These are phyloP conservation scores for Drosophila malerkotliana DNA, from an alignment of 1,140 invertebrate genomes.

Conservation along the genomic window DNA sequence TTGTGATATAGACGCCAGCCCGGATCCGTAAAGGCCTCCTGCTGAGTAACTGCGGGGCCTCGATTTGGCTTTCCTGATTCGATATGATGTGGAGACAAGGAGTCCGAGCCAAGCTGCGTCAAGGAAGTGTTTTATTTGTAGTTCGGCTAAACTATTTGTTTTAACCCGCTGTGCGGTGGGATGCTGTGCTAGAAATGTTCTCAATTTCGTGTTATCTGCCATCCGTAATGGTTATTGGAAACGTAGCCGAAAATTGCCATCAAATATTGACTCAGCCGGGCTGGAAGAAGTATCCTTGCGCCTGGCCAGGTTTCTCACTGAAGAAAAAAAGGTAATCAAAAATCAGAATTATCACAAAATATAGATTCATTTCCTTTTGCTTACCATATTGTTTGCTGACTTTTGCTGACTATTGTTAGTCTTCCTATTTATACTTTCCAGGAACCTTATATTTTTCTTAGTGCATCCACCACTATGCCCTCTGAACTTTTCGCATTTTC, in stretches of 20 bases:
- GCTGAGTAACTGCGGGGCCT: conserved; percentile 47
- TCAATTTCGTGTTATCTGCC: conserved; percentile 44
- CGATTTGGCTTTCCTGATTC: conserved; percentile 26
- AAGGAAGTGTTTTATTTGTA: conserved; percentile 78
- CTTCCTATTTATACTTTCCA: not conserved
- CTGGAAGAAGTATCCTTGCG: conserved; percentile 2
- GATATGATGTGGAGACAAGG: conserved; percentile 16
- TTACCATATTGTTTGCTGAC: not conserved
- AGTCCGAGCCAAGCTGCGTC: conserved; percentile 7
- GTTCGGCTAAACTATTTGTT: conserved; percentile 73
- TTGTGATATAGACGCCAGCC: conserved; percentile 54
- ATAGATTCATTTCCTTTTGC: not conserved
- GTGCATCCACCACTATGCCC: conserved; percentile 3
- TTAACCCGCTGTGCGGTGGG: conserved; percentile 69
- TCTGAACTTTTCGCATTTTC: conserved; percentile 2
- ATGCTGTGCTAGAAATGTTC: conserved; percentile 63
- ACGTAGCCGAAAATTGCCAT: conserved; percentile 57
- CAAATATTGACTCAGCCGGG: conserved; percentile 64
- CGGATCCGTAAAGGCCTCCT: conserved; percentile 51
- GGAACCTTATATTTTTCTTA: conserved; percentile 4
- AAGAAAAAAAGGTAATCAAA: not conserved
- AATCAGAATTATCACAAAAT: not conserved
- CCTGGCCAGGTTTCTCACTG: not conserved
- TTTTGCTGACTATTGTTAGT: not conserved
- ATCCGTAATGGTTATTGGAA: conserved; percentile 76